phyloP scores from a whole-genome alignment of 2,113 vertebrate genomes.

The Xiphophorus hellerii region DNA sequence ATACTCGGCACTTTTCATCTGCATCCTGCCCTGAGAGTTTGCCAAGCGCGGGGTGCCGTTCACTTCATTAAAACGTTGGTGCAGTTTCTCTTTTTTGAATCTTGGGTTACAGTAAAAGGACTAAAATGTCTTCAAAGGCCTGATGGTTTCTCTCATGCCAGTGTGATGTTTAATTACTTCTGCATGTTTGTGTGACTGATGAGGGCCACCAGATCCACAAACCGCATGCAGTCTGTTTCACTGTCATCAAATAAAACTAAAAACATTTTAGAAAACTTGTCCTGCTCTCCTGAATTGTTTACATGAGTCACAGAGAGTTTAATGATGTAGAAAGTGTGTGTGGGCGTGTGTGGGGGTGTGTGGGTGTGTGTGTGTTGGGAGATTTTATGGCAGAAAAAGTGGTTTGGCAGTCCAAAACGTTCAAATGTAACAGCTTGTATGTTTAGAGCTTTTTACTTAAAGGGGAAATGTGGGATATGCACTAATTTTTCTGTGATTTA shows the following conservation, averaged over 20 bases:
- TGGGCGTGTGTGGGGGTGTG: not conserved
- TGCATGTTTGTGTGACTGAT: conserved; percentile 7
- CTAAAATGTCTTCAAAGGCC: conserved; percentile 46
- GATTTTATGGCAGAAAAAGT: not conserved
- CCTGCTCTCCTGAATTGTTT: not conserved
- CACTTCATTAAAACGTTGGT: conserved; percentile 18
- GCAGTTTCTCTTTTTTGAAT: conserved; percentile 4
- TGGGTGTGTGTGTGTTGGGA: not conserved
- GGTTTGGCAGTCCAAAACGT: not conserved
- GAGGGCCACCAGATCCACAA: conserved; percentile 10
- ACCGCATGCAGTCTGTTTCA: conserved; percentile 8
- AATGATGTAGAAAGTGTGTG: conserved; percentile 8
- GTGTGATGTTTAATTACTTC: not conserved
- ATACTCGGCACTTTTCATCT: conserved; percentile 9
- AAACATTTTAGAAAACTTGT: not conserved
- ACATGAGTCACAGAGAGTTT: not conserved
- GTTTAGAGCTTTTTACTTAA: not conserved
- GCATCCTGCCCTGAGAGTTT: not conserved
- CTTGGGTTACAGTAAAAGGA: conserved; percentile 32
- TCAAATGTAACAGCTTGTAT: conserved; percentile 5
- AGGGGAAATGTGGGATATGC: not conserved
- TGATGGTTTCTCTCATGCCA: conserved; percentile 26
- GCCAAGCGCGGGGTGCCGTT: conserved; percentile 11
- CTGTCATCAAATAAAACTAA: conserved; percentile 17
- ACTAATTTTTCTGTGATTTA: not conserved